Percentiles rank a stretch among this genome's conserved stretches.
Conservation (phyloP, 2,113 vertebrate genomes). For the Delphinapterus leucas region DNA sequence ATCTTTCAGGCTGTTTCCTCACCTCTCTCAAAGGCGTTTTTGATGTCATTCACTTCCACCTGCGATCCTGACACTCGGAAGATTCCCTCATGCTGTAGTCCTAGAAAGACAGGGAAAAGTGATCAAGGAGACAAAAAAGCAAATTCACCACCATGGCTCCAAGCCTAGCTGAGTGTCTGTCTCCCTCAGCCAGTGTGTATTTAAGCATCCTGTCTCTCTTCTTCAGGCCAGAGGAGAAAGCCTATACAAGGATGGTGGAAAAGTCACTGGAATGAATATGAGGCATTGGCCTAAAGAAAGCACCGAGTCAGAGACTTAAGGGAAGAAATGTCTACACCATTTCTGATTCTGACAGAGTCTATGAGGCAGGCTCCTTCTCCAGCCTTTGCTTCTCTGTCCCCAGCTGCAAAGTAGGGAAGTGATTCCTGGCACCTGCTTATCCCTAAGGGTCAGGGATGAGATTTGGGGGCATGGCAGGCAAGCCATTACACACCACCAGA, state of each 20-base stretch:
- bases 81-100: constrained; percentile 96
- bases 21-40: constrained; percentile 99
- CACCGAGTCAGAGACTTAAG: background rate
- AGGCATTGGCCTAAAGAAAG: background rate
- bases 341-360: background rate
- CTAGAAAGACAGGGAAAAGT: constrained; percentile 75
- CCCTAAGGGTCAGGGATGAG: background rate
- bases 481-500: background rate
- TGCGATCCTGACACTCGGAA: constrained; percentile 98
- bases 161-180: background rate
- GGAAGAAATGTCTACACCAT: background rate
- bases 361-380: background rate
- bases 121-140: background rate
- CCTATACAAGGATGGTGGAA: background rate
- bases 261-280: background rate
- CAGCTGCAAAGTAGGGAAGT: background rate
- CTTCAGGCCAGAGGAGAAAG: background rate
- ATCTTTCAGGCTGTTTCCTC: constrained; percentile 45
- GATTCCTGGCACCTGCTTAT: background rate
- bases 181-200: background rate
- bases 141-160: background rate
- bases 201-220: background rate
- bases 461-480: background rate
- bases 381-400: background rate
- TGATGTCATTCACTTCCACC: constrained; percentile 99